phyloP scores from a whole-genome alignment of 2,113 vertebrate species.

The Calidris pugnax region DNA sequence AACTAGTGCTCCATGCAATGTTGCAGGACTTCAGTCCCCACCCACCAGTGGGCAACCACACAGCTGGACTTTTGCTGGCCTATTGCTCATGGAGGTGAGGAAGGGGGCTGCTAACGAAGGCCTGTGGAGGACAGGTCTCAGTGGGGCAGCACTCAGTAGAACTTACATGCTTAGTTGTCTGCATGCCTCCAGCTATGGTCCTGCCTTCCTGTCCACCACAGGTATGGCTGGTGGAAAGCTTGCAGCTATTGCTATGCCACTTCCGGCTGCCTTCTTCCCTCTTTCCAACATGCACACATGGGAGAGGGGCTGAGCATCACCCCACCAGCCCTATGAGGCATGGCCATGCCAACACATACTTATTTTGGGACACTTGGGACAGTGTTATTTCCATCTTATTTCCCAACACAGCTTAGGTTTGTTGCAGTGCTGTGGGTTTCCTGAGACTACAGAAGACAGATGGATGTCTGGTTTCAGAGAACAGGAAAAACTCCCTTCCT shows the following conservation, averaged over 20 bases:
- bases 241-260: neutral
- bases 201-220: neutral
- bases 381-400: neutral
- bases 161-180: neutral
- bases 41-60: neutral
- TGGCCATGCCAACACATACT: neutral
- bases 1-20: neutral
- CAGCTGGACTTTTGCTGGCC: neutral
- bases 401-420: neutral
- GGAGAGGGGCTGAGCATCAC: neutral
- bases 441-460: neutral
- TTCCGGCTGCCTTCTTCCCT: neutral
- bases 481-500: neutral
- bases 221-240: neutral
- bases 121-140: neutral
- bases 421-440: neutral
- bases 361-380: neutral
- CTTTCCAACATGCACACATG: rapidly evolving
- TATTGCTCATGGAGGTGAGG: neutral
- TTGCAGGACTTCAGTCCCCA: neutral
- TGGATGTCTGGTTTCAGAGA: neutral
- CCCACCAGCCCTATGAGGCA: neutral
- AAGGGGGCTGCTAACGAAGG: neutral
- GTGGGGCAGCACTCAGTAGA: neutral
- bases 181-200: neutral